Conservation (phyloP, 2,888 invertebrate genomes). For the Drosophila imparisetae region DNA sequence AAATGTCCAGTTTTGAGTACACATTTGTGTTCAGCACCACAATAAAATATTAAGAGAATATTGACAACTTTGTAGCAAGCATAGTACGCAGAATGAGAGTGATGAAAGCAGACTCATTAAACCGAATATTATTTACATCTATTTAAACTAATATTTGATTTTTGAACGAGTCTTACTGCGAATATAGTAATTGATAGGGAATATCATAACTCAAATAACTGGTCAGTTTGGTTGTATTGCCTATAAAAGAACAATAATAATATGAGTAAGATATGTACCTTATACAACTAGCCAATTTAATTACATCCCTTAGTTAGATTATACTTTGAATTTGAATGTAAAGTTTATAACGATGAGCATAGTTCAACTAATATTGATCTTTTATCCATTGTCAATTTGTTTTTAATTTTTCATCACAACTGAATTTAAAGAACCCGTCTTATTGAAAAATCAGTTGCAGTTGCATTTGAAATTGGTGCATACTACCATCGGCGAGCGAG, state of each 20-base stretch:
- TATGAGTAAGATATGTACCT: not conserved
- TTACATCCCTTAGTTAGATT: not conserved
- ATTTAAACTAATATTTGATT: not conserved
- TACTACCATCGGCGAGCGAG: constrained; percentile 3
- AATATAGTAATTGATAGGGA: not conserved
- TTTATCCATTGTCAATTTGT: not conserved
- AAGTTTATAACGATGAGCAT: not conserved
- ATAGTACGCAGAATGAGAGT: not conserved
- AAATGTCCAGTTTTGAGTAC: constrained; percentile 10
- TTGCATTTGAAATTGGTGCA: constrained; percentile 12
- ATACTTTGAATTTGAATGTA: not conserved
- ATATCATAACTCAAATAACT: not conserved
- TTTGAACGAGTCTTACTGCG: not conserved
- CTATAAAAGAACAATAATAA: too few species aligned
- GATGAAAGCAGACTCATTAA: not conserved
- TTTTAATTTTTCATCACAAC: not conserved
- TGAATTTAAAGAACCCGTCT: not conserved
- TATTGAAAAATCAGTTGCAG: constrained; percentile 18
- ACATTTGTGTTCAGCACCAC: not conserved
- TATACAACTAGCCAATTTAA: not conserved
- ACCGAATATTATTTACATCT: not conserved
- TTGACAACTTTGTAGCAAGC: constrained; percentile 4
- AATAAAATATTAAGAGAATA: not conserved
- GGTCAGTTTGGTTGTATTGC: not conserved
- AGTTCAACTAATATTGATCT: not conserved